These are phyloP conservation scores for Siniperca undulata DNA, from an alignment of 2,797 vertebrate genomes.

Conservation along the genomic window DNA sequence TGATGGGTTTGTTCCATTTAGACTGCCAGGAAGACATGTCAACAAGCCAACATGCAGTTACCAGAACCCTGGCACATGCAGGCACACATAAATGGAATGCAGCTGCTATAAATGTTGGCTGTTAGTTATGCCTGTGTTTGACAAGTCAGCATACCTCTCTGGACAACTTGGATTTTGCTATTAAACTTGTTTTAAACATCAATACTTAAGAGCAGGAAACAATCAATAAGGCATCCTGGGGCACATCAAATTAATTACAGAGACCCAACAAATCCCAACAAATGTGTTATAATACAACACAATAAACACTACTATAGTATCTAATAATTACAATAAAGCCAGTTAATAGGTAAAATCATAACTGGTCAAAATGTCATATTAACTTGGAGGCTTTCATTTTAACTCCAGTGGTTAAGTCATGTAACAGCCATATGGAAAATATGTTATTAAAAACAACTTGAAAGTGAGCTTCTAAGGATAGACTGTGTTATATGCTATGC, in stretches of 20 bases:
- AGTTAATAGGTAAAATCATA: not conserved
- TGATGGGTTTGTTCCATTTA: conserved; percentile 1
- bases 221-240: not conserved
- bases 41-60: not conserved
- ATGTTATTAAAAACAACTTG: not conserved
- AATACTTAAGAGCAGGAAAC: too few relatives aligned
- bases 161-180: not conserved
- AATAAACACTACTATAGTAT: not conserved
- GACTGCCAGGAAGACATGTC: conserved; percentile 28
- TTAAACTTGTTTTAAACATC: not conserved
- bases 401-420: not conserved
- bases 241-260: too few relatives aligned
- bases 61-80: conserved; percentile 7
- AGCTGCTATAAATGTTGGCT: not conserved
- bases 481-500: not conserved
- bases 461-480: not conserved
- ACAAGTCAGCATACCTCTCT: not conserved
- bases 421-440: not conserved
- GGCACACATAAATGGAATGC: not conserved
- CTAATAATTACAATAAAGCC: not conserved
- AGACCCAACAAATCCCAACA: too few relatives aligned
- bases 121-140: not conserved
- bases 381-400: not conserved
- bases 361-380: not conserved
- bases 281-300: not conserved